Conservation (phyloP, 2,888 invertebrate genomes). For the Polyploca ridens region DNA sequence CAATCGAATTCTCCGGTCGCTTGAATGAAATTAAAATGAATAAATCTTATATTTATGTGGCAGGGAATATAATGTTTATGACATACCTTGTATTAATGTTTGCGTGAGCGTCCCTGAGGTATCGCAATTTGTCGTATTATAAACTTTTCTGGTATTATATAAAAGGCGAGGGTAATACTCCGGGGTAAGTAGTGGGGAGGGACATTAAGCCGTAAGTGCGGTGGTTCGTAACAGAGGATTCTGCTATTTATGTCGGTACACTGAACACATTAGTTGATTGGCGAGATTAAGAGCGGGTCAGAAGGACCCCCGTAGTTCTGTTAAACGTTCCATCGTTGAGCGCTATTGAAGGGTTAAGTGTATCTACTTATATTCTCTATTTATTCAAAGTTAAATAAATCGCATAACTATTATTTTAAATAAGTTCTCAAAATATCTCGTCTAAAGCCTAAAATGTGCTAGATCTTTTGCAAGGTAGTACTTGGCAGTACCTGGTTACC, state of each 20-base stretch:
- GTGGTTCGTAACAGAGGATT: constrained; percentile 14
- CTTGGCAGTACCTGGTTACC: no score
- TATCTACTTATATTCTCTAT: background rate
- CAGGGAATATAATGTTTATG: constrained; percentile 2
- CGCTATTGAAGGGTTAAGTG: background rate
- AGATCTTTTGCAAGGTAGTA: no score
- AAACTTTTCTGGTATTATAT: constrained; percentile 2
- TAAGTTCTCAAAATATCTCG: no score
- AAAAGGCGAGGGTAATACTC: constrained; percentile 4
- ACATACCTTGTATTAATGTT: background rate
- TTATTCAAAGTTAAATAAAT: no score
- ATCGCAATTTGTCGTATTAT: constrained; percentile 1
- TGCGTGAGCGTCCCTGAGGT: background rate
- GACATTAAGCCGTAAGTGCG: constrained; percentile 12
- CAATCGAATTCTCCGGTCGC: constrained; percentile 33
- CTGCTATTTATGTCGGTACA: constrained; percentile 23
- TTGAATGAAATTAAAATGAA: constrained; percentile 44
- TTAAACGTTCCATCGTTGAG: background rate
- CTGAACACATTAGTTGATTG: constrained; percentile 24
- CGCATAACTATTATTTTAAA: no score
- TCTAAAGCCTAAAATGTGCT: no score
- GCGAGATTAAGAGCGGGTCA: constrained; percentile 22
- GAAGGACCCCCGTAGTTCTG: background rate
- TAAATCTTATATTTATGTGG: constrained; percentile 41
- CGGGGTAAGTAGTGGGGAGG: background rate